Conservation (phyloP, 2,797 vertebrate species). For the Discoglossus pictus region DNA sequence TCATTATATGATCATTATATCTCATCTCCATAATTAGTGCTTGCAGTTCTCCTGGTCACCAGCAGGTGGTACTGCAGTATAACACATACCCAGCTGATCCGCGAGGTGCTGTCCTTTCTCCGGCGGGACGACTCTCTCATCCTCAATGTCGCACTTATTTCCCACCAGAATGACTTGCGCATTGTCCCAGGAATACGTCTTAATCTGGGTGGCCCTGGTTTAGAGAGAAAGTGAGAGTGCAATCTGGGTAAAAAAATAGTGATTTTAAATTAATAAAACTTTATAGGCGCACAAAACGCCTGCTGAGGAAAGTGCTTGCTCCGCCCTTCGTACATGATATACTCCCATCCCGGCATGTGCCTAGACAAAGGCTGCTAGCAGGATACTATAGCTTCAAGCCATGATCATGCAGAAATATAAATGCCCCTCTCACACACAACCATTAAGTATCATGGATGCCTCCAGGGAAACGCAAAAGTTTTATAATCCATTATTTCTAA, state of each 20-base stretch:
- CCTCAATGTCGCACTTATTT: conserved; percentile 96
- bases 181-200: conserved; percentile 97
- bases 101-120: conserved; percentile 92
- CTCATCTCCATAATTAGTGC: too few relatives aligned
- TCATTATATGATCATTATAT: too few relatives aligned
- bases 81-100: conserved; percentile 85
- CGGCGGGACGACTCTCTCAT: conserved; percentile 83
- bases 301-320: neutral
- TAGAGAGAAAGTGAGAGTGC: neutral
- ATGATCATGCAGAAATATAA: too few relatives aligned
- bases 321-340: too few relatives aligned
- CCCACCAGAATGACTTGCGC: conserved; percentile 96
- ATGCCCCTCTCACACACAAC: too few relatives aligned
- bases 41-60: neutral
- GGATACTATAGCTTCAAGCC: too few relatives aligned
- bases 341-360: too few relatives aligned
- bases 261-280: neutral
- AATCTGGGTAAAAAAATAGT: neutral
- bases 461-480: too few relatives aligned
- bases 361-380: too few relatives aligned
- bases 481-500: too few relatives aligned
- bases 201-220: conserved; percentile 94
- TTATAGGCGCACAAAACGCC: too few relatives aligned
- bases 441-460: too few relatives aligned
- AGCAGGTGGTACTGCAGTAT: conserved; percentile 16